phyloP scores from a whole-genome alignment of 2,888 invertebrate species.

The Philaethria dido region DNA sequence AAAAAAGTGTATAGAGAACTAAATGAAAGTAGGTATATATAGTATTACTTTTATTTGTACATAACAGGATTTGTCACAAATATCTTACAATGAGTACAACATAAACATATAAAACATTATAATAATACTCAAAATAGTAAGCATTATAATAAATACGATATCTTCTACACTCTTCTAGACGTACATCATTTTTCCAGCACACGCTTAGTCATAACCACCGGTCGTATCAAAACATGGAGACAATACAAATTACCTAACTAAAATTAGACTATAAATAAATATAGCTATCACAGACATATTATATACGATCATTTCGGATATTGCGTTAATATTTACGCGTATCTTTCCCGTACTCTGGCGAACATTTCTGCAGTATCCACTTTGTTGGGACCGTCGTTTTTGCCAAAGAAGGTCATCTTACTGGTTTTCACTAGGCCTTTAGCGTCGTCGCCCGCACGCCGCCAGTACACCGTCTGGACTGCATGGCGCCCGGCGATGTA shows the following conservation, averaged over 20 bases:
- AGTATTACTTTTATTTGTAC: slow-evolving; percentile 28
- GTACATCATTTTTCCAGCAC: not conserved
- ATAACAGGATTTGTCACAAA: slow-evolving; percentile 29
- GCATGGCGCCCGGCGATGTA: slow-evolving; percentile 89
- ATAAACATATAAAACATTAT: slow-evolving; percentile 5
- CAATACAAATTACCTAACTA: slow-evolving; percentile 20
- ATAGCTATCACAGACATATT: slow-evolving; percentile 41
- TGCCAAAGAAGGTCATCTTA: slow-evolving; percentile 83
- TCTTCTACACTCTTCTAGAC: not conserved
- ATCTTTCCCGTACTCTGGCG: slow-evolving; percentile 71
- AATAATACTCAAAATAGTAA: slow-evolving; percentile 21
- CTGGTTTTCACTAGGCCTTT: slow-evolving; percentile 83
- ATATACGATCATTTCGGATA: not conserved
- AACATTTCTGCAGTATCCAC: slow-evolving; percentile 78
- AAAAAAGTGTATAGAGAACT: not conserved
- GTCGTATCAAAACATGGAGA: slow-evolving; percentile 7
- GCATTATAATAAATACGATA: slow-evolving; percentile 5
- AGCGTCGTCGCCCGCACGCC: slow-evolving; percentile 77
- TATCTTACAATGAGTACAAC: slow-evolving; percentile 11
- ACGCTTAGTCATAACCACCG: not conserved
- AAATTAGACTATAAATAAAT: slow-evolving; percentile 36
- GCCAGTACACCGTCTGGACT: slow-evolving; percentile 91
- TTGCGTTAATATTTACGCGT: slow-evolving; percentile 62
- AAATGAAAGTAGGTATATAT: not conserved
- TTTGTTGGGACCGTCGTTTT: slow-evolving; percentile 73